A percentile compares a stretch with the other conserved stretches of the same genome.
Conservation (phyloP, 1,140 invertebrate genomes). For the Euwallacea similis region DNA sequence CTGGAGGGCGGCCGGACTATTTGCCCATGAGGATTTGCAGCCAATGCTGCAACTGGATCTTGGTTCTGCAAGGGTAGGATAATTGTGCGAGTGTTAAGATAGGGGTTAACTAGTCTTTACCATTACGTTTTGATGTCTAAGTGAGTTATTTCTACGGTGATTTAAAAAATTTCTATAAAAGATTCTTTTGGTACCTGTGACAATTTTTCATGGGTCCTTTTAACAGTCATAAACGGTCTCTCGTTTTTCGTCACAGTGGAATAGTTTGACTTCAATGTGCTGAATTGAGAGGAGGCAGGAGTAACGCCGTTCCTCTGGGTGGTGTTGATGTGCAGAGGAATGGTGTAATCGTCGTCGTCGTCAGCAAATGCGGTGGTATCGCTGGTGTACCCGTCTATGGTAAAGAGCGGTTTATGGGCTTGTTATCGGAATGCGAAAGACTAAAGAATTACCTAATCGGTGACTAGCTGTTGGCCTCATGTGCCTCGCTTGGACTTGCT, state of each 20-base stretch:
- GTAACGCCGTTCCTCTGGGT: constrained; percentile 42
- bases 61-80: constrained; percentile 44
- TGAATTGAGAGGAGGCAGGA: constrained; percentile 39
- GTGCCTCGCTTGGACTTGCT: constrained; percentile 60
- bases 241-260: constrained; percentile 52
- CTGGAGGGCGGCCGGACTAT: constrained; percentile 45
- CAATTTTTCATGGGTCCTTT: constrained; percentile 64
- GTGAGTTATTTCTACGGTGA: no score
- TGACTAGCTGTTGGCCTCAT: constrained; percentile 54
- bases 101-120: no score
- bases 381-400: constrained; percentile 64
- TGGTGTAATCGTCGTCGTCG: constrained; percentile 67
- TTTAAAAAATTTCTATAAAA: no score
- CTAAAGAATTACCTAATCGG: constrained; percentile 25
- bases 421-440: no score
- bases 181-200: constrained; percentile 41
- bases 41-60: constrained; percentile 44
- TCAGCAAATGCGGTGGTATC: constrained; percentile 76
- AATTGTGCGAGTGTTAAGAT: no score
- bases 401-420: background rate
- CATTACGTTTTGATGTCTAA: no score
- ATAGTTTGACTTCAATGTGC: constrained; percentile 38
- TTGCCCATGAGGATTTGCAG: constrained; percentile 50
- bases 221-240: constrained; percentile 66
- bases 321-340: constrained; percentile 68